Conservation (phyloP, 1,140 invertebrate species). For the Theocolax elegans region DNA sequence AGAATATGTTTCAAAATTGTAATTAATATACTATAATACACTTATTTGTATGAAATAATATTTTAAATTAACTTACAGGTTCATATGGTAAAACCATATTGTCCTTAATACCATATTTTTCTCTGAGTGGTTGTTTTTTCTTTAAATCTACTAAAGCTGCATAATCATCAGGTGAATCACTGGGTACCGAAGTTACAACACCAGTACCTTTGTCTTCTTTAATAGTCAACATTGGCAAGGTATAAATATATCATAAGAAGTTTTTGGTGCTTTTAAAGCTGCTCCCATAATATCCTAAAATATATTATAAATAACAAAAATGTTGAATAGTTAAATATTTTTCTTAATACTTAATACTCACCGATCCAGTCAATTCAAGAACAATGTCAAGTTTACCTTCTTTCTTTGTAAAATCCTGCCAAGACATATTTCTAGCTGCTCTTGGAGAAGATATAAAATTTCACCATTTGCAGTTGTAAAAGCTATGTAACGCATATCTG, state of each 20-base stretch:
- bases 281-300: constrained; percentile 80
- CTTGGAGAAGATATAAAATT: constrained; percentile 89
- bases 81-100: constrained; percentile 92
- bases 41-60: not conserved
- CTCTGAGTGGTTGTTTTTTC: constrained; percentile 91
- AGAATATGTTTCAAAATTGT: constrained; percentile 52
- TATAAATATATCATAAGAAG: constrained; percentile 87
- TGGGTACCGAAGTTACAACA: constrained; percentile 97
- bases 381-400: constrained; percentile 84
- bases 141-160: constrained; percentile 95
- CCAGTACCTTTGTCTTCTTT: constrained; percentile 98
- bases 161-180: constrained; percentile 98
- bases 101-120: constrained; percentile 93
- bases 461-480: constrained; percentile 77
- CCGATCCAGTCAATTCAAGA: constrained; percentile 78
- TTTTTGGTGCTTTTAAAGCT: constrained; percentile 85
- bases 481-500: constrained; percentile 93
- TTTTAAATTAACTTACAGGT: constrained; percentile 69
- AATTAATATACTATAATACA: not conserved
- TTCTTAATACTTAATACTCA: constrained; percentile 50
- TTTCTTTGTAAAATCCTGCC: constrained; percentile 88
- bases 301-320: constrained; percentile 25
- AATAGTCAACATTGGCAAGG: constrained; percentile 97
- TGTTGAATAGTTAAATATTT: constrained; percentile 22
- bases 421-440: constrained; percentile 94